These are phyloP conservation scores for Todiramphus saurophagus DNA, from an alignment of 2,113 vertebrate genomes.

Conservation along the genomic window DNA sequence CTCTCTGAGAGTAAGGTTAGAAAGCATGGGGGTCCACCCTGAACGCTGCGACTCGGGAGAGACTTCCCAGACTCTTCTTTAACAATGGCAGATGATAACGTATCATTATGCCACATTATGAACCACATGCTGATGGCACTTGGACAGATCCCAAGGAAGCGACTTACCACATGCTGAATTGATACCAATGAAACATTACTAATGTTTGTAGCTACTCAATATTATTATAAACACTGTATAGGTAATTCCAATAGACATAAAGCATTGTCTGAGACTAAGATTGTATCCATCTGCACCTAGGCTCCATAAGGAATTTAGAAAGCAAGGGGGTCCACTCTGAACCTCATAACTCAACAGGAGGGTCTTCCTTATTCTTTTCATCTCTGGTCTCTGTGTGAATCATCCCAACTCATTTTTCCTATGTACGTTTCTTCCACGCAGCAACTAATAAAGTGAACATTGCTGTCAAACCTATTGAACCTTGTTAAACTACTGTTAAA, in stretches of 20 bases:
- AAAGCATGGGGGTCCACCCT: too few species aligned
- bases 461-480: not conserved
- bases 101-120: too few species aligned
- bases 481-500: not conserved
- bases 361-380: too few species aligned
- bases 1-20: too few species aligned
- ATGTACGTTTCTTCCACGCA: not conserved
- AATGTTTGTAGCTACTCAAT: not conserved
- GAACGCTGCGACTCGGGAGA: too few species aligned
- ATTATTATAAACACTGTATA: not conserved
- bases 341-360: too few species aligned
- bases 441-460: not conserved
- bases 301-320: not conserved
- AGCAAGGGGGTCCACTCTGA: not conserved
- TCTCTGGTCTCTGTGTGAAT: too few species aligned
- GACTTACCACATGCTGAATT: not conserved
- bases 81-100: too few species aligned
- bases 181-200: not conserved
- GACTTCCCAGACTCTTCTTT: too few species aligned
- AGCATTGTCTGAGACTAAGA: not conserved
- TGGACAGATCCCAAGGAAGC: not conserved
- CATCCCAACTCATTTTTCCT: too few species aligned
- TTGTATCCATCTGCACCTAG: not conserved
- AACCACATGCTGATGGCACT: too few species aligned
- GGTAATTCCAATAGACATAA: not conserved